Percentiles rank a stretch among this genome's conserved stretches.
Conservation (phyloP, 2,888 invertebrate species). For the Scaptodrosophila latifasciaeformis region DNA sequence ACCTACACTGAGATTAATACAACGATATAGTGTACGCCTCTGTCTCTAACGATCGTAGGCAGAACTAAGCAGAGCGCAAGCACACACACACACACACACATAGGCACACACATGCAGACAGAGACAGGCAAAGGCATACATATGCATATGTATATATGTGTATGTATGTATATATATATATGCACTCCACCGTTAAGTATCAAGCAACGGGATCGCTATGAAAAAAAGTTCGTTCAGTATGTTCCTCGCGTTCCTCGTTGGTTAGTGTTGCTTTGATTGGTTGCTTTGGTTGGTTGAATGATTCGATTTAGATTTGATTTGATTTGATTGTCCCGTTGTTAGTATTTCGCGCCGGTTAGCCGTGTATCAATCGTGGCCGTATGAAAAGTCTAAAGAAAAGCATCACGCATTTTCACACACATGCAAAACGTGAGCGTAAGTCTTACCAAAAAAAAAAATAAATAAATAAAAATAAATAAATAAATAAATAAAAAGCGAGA, state of each 20-base stretch:
- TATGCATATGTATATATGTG: not conserved
- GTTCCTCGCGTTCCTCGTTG: conserved; percentile 58
- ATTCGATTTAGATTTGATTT: not conserved
- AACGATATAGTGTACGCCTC: conserved; percentile 28
- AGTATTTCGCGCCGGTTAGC: too few relatives aligned
- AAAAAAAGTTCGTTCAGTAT: conserved; percentile 68
- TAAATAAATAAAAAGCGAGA: too few relatives aligned
- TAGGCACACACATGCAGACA: too few relatives aligned
- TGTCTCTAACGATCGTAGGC: conserved; percentile 61
- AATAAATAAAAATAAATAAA: too few relatives aligned
- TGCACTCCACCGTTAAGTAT: conserved; percentile 57
- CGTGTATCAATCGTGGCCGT: too few relatives aligned
- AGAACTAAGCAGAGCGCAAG: conserved; percentile 33
- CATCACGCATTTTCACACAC: too few relatives aligned
- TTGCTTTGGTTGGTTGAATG: conserved; percentile 3
- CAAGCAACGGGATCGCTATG: conserved; percentile 66
- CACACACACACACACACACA: too few relatives aligned
- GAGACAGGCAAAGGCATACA: too few relatives aligned
- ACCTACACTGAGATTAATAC: too few relatives aligned
- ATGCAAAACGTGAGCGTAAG: too few relatives aligned
- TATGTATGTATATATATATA: conserved; percentile 24
- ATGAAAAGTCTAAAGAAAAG: too few relatives aligned
- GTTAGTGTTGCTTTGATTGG: conserved; percentile 28
- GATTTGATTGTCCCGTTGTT: not conserved
- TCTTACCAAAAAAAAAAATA: too few relatives aligned